Conservation (phyloP, 1,140 invertebrate species). For the Zaprionus vittiger region DNA sequence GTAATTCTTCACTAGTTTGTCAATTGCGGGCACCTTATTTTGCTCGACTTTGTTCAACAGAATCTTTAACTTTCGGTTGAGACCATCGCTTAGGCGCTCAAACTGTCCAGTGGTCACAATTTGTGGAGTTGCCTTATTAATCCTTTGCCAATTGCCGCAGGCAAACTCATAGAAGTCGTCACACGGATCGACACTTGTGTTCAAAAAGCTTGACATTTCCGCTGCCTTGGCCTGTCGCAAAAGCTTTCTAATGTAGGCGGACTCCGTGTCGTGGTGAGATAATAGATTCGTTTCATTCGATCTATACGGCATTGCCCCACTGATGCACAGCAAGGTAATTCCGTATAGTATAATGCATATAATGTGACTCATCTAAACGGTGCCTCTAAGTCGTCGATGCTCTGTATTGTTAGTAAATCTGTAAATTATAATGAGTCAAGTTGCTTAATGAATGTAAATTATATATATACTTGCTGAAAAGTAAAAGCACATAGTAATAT, state of each 20-base stretch:
- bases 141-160: constrained; percentile 88
- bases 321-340: background rate
- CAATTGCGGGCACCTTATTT: constrained; percentile 24
- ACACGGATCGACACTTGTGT: constrained; percentile 86
- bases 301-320: background rate
- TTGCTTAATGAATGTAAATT: no score
- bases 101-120: constrained; percentile 62
- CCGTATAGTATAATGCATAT: constrained; percentile 8
- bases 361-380: background rate
- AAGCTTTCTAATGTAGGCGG: constrained; percentile 35
- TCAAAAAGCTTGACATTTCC: constrained; percentile 81
- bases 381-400: background rate
- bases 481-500: no score
- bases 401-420: background rate
- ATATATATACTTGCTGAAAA: no score
- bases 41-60: constrained; percentile 22
- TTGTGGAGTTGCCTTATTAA: constrained; percentile 57
- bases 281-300: background rate
- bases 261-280: background rate
- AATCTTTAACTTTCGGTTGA: constrained; percentile 54
- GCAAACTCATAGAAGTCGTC: constrained; percentile 87
- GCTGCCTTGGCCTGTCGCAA: constrained; percentile 56
- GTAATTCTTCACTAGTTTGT: constrained; percentile 47
- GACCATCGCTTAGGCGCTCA: constrained; percentile 50
- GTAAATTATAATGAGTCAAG: no score